A percentile compares a stretch with the other conserved stretches of the same genome.
These are phyloP conservation scores for Nomada ferruginata DNA, from an alignment of 2,888 invertebrate genomes.

Conservation along the genomic window DNA sequence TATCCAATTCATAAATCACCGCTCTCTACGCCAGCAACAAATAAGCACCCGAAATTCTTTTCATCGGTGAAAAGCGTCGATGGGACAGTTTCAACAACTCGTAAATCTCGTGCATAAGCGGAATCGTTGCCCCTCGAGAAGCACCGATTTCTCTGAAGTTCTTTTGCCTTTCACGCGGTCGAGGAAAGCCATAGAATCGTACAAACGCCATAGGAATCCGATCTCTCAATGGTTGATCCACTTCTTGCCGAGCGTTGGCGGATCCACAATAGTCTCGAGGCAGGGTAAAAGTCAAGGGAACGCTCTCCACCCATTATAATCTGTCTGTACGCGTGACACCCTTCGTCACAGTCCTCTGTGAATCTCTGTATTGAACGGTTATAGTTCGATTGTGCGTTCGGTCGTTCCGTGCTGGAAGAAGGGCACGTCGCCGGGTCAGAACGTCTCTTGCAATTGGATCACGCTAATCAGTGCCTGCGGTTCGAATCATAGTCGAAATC, in stretches of 20 bases:
- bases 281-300: constrained; percentile 55
- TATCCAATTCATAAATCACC: neutral
- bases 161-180: constrained; percentile 36
- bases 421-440: constrained; percentile 31
- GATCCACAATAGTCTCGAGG: constrained; percentile 47
- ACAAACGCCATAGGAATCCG: constrained; percentile 41
- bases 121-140: constrained; percentile 12
- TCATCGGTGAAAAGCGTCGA: neutral
- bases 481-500: constrained; percentile 79
- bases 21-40: neutral
- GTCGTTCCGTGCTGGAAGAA: constrained; percentile 25
- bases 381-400: constrained; percentile 17
- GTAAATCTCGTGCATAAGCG: constrained; percentile 4
- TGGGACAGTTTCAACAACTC: constrained; percentile 8
- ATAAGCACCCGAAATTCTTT: neutral
- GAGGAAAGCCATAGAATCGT: constrained; percentile 41
- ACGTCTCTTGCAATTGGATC: constrained; percentile 80
- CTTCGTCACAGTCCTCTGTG: constrained; percentile 33
- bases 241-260: constrained; percentile 30
- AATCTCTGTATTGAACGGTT: constrained; percentile 37
- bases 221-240: constrained; percentile 51
- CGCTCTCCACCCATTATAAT: constrained; percentile 53
- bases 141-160: constrained; percentile 25
- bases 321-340: constrained; percentile 49
- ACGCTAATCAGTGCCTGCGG: constrained; percentile 79